Evolutionary conservation across 1,140 invertebrate species (phyloP).

Genomic region (Saccostrea cuccullata): DNA sequence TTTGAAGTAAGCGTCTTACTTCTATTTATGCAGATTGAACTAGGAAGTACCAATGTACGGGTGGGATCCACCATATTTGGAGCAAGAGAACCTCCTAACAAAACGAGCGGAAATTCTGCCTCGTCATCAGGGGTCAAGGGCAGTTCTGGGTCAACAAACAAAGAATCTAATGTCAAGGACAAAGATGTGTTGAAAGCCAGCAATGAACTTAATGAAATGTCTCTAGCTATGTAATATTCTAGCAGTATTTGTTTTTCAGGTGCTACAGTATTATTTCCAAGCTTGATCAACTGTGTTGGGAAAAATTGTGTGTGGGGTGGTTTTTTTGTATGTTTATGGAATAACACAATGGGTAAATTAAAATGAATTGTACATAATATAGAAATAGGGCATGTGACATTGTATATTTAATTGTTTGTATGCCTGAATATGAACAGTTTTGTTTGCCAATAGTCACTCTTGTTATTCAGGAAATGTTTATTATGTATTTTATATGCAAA

Average conservation of each 20-base stretch:
- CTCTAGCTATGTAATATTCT: background rate
- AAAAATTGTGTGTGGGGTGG: too few relatives aligned
- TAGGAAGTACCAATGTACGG: slow-evolving; percentile 95
- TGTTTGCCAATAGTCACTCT: too few relatives aligned
- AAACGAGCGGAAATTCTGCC: too few relatives aligned
- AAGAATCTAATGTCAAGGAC: background rate
- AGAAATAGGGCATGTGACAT: too few relatives aligned
- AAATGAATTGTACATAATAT: too few relatives aligned
- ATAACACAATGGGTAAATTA: too few relatives aligned
- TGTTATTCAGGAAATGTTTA: slow-evolving; percentile 56
- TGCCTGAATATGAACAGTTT: too few relatives aligned
- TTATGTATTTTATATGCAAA: slow-evolving; percentile 81
- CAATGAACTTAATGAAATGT: background rate
- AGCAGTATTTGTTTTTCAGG: too few relatives aligned
- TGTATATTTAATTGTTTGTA: too few relatives aligned
- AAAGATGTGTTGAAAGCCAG: background rate
- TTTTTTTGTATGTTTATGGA: too few relatives aligned
- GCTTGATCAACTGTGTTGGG: too few relatives aligned
- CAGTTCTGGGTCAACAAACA: background rate
- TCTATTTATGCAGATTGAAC: slow-evolving; percentile 87
- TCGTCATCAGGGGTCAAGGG: background rate
- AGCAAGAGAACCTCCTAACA: slow-evolving; percentile 79
- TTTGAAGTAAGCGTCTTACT: background rate
- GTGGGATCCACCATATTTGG: slow-evolving; percentile 97
- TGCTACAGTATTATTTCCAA: too few relatives aligned